phyloP scores from a whole-genome alignment of 2,797 vertebrate genomes.

The Oreortyx pictus region DNA sequence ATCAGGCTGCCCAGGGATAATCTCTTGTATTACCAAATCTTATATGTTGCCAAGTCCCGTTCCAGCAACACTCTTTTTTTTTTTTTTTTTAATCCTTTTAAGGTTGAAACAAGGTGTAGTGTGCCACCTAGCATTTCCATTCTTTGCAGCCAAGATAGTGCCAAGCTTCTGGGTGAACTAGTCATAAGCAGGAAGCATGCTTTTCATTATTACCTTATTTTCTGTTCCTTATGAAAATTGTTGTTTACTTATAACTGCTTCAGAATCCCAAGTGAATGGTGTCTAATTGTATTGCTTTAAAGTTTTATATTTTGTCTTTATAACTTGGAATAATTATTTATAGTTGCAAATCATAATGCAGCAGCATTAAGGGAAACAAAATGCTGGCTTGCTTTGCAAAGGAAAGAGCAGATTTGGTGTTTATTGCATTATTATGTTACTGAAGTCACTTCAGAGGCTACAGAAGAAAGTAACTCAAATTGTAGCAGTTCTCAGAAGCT shows the following conservation, averaged over 20 bases:
- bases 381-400: slow-evolving; percentile 16
- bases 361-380: slow-evolving; percentile 30
- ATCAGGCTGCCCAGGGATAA: background rate
- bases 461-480: slow-evolving; percentile 30
- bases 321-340: slow-evolving; percentile 68
- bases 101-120: background rate
- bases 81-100: background rate
- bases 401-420: slow-evolving; percentile 16
- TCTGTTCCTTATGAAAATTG: slow-evolving; percentile 8
- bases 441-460: slow-evolving; percentile 52
- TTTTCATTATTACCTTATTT: slow-evolving; percentile 14
- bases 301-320: slow-evolving; percentile 44
- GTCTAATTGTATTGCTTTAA: slow-evolving; percentile 44
- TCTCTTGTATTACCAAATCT: background rate
- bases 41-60: background rate
- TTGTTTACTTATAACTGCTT: slow-evolving; percentile 21
- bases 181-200: background rate
- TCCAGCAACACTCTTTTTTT: background rate
- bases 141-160: background rate
- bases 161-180: background rate
- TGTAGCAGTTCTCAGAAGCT: slow-evolving; percentile 40
- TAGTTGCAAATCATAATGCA: slow-evolving; percentile 46
- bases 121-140: background rate
- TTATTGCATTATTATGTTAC: slow-evolving; percentile 42
- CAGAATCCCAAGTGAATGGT: background rate